Evolutionary conservation across 2,113 vertebrate genomes (phyloP).

Genomic region (Pseudopipra pipra): DNA sequence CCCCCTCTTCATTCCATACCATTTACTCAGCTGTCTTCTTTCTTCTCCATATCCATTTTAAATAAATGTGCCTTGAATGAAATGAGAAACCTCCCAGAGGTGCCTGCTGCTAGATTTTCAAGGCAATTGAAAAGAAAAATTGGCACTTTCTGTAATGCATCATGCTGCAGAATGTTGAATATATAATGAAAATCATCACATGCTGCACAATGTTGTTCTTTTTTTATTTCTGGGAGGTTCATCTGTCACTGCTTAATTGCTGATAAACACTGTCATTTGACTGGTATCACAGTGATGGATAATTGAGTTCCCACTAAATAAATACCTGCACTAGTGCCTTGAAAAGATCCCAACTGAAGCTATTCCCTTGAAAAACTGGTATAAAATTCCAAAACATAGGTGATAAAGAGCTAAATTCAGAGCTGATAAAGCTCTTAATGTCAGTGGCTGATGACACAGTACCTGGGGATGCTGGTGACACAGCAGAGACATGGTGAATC

Average conservation of each 20-base stretch:
- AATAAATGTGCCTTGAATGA: conserved; percentile 48
- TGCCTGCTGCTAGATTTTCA: conserved; percentile 39
- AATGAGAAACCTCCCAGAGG: conserved; percentile 45
- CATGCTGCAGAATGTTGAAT: conserved; percentile 27
- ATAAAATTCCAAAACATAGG: neutral
- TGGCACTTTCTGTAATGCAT: conserved; percentile 16
- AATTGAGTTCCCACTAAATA: conserved; percentile 60
- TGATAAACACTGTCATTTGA: conserved; percentile 67
- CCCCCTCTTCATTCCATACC: neutral
- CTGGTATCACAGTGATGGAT: conserved; percentile 36
- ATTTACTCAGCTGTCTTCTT: conserved; percentile 30
- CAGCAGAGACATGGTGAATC: neutral
- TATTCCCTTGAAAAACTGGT: neutral
- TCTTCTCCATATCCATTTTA: neutral
- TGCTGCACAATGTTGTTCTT: conserved; percentile 26
- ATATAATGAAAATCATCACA: conserved; percentile 25
- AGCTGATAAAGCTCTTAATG: neutral
- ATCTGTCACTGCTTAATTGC: conserved; percentile 58
- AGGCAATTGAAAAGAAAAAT: conserved; percentile 61
- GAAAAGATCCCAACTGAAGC: conserved; percentile 29
- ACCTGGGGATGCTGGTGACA: neutral
- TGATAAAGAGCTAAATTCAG: neutral
- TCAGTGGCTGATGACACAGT: neutral
- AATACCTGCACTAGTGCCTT: neutral
- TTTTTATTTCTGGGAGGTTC: conserved; percentile 42